These are phyloP conservation scores for Pantherophis guttatus DNA, from an alignment of 2,113 vertebrate species.

Conservation along the genomic window DNA sequence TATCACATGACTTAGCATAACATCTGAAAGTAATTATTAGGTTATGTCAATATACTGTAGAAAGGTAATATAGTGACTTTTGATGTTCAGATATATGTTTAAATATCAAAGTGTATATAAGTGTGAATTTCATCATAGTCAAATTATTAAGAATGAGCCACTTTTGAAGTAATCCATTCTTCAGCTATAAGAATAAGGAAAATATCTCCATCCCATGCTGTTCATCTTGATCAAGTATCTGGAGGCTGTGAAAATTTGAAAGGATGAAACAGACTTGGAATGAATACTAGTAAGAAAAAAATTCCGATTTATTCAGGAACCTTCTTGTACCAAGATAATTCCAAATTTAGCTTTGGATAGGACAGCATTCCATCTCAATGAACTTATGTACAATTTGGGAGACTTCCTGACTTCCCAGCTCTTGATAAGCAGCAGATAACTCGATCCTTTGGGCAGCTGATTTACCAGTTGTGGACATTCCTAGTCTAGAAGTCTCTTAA, in stretches of 20 bases:
- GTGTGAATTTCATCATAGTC: not conserved
- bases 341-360: not conserved
- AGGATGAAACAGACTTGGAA: not conserved
- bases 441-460: not conserved
- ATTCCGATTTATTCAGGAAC: not conserved
- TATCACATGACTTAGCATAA: not conserved
- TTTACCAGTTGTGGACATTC: not conserved
- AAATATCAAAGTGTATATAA: not conserved
- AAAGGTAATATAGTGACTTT: not conserved
- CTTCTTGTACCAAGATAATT: not conserved
- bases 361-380: not conserved
- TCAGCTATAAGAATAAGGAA: not conserved
- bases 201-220: not conserved
- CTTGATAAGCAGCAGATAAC: not conserved
- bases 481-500: not conserved
- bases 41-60: not conserved
- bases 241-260: not conserved
- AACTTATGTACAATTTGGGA: not conserved
- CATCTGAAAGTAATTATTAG: not conserved
- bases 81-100: not conserved
- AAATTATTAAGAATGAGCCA: not conserved
- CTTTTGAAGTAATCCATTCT: not conserved
- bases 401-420: not conserved
- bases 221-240: not conserved
- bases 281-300: not conserved